These are phyloP conservation scores for Polietes domitor DNA, from an alignment of 2,888 invertebrate species.

Conservation along the genomic window DNA sequence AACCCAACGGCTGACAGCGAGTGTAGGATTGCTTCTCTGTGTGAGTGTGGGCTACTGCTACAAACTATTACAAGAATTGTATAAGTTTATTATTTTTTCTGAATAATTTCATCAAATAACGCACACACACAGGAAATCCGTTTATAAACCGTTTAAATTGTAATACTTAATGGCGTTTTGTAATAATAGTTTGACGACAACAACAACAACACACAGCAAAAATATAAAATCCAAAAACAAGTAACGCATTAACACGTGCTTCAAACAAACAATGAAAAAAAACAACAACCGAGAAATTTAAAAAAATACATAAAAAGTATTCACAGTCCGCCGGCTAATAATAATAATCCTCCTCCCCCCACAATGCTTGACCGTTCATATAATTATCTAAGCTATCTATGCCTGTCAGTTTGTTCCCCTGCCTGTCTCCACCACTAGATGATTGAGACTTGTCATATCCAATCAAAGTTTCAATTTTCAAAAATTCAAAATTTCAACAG, in stretches of 20 bases:
- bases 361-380: no score
- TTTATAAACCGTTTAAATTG: slow-evolving; percentile 52
- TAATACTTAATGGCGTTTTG: slow-evolving; percentile 3
- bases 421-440: background rate
- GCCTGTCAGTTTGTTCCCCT: background rate
- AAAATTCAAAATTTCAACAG: background rate
- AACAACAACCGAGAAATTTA: background rate
- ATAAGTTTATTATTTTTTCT: background rate
- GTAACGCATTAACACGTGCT: slow-evolving; percentile 28
- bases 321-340: background rate
- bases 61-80: background rate
- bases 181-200: slow-evolving; percentile 3
- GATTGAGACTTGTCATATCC: background rate
- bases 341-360: background rate
- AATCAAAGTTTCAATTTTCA: background rate
- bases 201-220: background rate
- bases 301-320: no score
- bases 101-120: slow-evolving; percentile 10
- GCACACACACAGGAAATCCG: slow-evolving; percentile 61
- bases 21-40: background rate
- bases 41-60: background rate
- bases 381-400: no score
- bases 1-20: background rate
- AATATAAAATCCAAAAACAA: background rate
- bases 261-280: slow-evolving; percentile 3